Base-by-base conservation (phyloP, 2,888 invertebrate genomes). In the Apotomis capreana region DNA sequence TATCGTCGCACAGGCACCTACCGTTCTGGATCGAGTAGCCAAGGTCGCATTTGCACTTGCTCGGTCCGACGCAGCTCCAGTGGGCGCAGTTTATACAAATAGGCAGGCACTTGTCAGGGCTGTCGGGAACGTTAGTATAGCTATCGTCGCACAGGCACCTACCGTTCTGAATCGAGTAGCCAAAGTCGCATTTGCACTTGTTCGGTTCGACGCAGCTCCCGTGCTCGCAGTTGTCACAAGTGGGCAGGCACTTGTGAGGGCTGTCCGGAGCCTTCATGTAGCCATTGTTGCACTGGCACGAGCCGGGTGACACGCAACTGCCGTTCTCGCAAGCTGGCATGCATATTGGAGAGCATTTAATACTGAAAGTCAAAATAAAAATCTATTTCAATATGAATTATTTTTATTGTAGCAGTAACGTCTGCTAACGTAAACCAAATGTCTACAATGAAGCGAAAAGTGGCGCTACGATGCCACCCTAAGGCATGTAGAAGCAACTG, bases 201-300 rank as follows among this genome's bases (percentile, higher is more conserved):
- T 87, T 79, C 0, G 88, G 88, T 0, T 78, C 82, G 0, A 78
- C 70, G 40, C 90, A 90, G 0, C 64, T 76, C 3, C 85, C 83
- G 54, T 81, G 77, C 0, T 49, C 61, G 60, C 82, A 82, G 10
- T 57, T 64, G 2, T 54, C 76, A 37, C 82, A 82, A 4, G 71
- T 58, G 4, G 82, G 79, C 12, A 49, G 1, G 26, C 82, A 82
- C 10, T 52, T 65, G 60, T 76, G 70, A 15, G 54, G 15, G 0
- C 13, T 40, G 5, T n/a, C 55, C 5, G 5, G 4, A n/a, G 75
- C 67, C 0, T 62, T 12, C 5, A 59, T 9, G 49, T 80, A 81
- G 0, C 81, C 80, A 3, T 75, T 52, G 36, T 78, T 26, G 67
- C 85, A 86, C 8, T 69, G 46, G 46, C 85, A 85, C 9, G 63